phyloP scores from a whole-genome alignment of 2,113 vertebrate species.

The Microtus pennsylvanicus region DNA sequence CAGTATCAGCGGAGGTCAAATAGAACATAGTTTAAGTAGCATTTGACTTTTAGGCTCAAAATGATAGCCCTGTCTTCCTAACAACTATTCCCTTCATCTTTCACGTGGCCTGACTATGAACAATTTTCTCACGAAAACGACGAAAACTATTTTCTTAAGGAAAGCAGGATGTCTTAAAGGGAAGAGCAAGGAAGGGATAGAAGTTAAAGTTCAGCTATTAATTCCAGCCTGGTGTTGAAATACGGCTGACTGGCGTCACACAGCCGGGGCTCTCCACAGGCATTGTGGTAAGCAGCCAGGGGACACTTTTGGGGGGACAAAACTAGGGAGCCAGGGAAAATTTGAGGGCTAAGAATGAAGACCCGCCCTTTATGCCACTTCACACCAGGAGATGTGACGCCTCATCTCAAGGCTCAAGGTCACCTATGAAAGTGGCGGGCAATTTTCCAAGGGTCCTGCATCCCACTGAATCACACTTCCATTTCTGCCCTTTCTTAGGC shows the following conservation, averaged over 20 bases:
- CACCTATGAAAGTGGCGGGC: neutral
- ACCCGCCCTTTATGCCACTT: neutral
- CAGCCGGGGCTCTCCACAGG: neutral
- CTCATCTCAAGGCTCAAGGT: neutral
- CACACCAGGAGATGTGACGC: neutral
- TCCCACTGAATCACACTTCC: neutral
- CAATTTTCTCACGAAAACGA: slow-evolving; percentile 49
- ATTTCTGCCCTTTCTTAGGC: neutral
- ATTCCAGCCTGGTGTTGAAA: slow-evolving; percentile 6
- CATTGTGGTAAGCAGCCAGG: neutral
- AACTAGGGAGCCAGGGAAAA: neutral
- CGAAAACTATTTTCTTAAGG: slow-evolving; percentile 18
- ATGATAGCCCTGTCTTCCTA: neutral
- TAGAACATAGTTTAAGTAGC: slow-evolving; percentile 54
- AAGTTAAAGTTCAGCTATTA: neutral
- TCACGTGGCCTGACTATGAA: slow-evolving; percentile 50
- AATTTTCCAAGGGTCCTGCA: neutral
- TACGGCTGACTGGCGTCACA: neutral
- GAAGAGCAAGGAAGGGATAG: neutral
- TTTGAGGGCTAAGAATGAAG: neutral
- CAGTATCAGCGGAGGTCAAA: slow-evolving; percentile 35
- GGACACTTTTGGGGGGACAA: neutral
- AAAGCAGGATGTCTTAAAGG: slow-evolving; percentile 30
- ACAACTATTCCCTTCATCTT: slow-evolving; percentile 57
- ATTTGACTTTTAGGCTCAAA: slow-evolving; percentile 55